These are phyloP conservation scores for Larimichthys crocea DNA, from an alignment of 2,113 vertebrate genomes.

Conservation along the genomic window DNA sequence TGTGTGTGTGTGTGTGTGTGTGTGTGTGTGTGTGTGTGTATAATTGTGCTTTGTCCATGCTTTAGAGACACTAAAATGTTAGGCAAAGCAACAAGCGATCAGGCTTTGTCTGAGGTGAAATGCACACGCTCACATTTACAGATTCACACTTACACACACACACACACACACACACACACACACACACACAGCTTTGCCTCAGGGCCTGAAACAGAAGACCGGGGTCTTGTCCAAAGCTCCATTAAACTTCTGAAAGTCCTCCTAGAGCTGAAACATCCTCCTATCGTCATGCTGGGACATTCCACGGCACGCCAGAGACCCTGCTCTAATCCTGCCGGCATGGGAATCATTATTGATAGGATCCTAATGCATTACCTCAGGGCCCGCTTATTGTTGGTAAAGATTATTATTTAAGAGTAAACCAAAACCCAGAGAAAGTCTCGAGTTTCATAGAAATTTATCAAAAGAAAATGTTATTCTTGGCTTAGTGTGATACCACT, in stretches of 20 bases:
- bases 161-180: conserved; percentile 37
- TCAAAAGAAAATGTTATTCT: conserved; percentile 88
- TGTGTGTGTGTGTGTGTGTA: too few relatives aligned
- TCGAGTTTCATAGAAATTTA: conserved; percentile 84
- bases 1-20: not conserved
- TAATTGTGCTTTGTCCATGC: conserved; percentile 50
- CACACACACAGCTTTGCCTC: conserved; percentile 47
- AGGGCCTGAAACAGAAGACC: conserved; percentile 78
- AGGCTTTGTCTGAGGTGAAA: conserved; percentile 51
- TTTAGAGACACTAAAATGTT: conserved; percentile 50
- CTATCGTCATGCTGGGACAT: conserved; percentile 81
- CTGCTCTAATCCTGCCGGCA: conserved; percentile 82
- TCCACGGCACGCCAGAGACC: conserved; percentile 80
- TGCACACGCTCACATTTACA: conserved; percentile 33
- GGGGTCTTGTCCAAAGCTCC: conserved; percentile 74
- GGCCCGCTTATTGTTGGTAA: conserved; percentile 83
- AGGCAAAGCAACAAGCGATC: conserved; percentile 58
- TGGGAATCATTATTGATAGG: conserved; percentile 86
- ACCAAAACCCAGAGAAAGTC: conserved; percentile 82
- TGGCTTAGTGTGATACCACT: conserved; percentile 81
- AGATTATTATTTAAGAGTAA: conserved; percentile 88
- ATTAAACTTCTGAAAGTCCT: conserved; percentile 79
- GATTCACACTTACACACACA: conserved; percentile 44
- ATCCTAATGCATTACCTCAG: conserved; percentile 87
- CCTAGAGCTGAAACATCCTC: conserved; percentile 81